These are phyloP conservation scores for Brenthis daphne DNA, from an alignment of 2,888 invertebrate genomes.

Conservation along the genomic window DNA sequence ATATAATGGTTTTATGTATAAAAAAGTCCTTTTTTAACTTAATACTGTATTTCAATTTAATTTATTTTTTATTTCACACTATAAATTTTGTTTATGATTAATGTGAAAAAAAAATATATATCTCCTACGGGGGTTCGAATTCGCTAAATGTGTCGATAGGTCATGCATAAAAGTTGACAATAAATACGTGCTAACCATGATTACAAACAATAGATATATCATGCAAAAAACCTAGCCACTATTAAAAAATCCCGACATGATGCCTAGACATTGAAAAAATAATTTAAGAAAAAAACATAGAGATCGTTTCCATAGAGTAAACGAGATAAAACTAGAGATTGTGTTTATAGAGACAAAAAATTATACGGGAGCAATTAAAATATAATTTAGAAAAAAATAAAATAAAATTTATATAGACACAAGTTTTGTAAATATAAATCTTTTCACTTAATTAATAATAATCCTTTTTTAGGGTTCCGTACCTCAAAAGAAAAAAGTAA, in stretches of 20 bases:
- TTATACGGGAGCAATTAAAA: neutral
- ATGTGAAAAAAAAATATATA: slow-evolving; percentile 7
- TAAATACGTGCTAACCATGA: slow-evolving; percentile 38
- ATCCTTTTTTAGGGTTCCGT: too few species aligned
- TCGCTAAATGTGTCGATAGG: slow-evolving; percentile 31
- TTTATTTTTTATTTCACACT: neutral
- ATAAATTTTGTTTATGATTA: neutral
- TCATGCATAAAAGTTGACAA: slow-evolving; percentile 38
- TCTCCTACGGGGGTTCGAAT: slow-evolving; percentile 22
- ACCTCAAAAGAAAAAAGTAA: too few species aligned
- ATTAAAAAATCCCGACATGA: slow-evolving; percentile 25
- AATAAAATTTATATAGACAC: too few species aligned
- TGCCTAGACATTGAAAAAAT: slow-evolving; percentile 29
- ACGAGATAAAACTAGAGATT: neutral
- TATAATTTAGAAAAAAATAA: too few species aligned
- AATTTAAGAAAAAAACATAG: slow-evolving; percentile 1
- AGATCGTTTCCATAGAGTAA: slow-evolving; percentile 10
- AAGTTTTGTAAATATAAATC: too few species aligned
- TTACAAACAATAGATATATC: slow-evolving; percentile 35
- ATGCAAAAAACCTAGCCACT: slow-evolving; percentile 39
- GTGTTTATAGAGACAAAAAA: neutral
- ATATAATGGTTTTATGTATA: too few species aligned
- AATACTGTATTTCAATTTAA: neutral
- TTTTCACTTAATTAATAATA: too few species aligned
- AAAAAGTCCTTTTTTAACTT: too few species aligned